These are phyloP conservation scores for Arctocebus calabarensis DNA, from an alignment of 2,797 vertebrate species.

Conservation along the genomic window DNA sequence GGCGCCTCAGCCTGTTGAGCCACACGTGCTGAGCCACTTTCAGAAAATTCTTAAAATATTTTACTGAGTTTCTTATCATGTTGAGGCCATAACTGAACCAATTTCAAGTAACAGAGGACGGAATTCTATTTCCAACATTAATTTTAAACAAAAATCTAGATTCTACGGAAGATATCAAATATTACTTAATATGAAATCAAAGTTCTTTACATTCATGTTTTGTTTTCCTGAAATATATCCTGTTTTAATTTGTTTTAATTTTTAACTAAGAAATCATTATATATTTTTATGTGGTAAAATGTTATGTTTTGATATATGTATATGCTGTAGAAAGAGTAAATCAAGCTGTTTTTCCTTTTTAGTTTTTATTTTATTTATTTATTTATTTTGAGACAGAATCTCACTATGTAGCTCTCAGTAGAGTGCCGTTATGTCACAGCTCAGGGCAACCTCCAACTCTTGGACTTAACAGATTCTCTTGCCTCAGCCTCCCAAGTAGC, in stretches of 20 bases:
- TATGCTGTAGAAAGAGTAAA: background rate
- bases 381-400: too few relatives aligned
- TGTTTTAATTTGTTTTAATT: background rate
- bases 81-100: background rate
- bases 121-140: constrained; percentile 52
- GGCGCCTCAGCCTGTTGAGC: too few relatives aligned
- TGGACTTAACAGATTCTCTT: too few relatives aligned
- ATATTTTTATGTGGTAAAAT: background rate
- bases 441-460: too few relatives aligned
- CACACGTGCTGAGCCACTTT: too few relatives aligned
- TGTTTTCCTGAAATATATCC: constrained; percentile 1
- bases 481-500: too few relatives aligned
- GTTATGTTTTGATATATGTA: background rate
- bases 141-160: constrained; percentile 50
- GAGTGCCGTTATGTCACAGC: too few relatives aligned
- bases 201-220: constrained; percentile 29
- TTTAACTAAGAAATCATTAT: background rate
- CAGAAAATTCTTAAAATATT: constrained; percentile 56
- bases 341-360: background rate
- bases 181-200: constrained; percentile 51
- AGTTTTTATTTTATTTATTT: too few relatives aligned
- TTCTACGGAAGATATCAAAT: constrained; percentile 54
- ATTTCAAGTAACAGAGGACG: constrained; percentile 44
- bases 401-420: too few relatives aligned
- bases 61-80: constrained; percentile 43